Evolutionary conservation across 2,113 vertebrate genomes (phyloP).

Genomic region (Lethenteron reissneri): DNA sequence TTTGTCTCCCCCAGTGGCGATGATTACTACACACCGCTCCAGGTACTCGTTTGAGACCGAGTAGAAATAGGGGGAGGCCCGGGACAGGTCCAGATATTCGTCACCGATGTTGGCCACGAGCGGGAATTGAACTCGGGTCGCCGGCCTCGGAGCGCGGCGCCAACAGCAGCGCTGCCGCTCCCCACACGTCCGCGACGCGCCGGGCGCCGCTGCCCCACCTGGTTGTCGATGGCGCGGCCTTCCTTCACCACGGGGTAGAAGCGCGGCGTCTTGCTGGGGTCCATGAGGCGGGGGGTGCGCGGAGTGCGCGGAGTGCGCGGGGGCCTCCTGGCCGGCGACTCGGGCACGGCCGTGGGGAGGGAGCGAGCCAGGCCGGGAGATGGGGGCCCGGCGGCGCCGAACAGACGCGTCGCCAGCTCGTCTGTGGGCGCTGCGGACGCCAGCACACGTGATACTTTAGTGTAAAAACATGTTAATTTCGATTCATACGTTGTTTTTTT

Average conservation of each 20-base stretch:
- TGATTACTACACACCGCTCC: no score
- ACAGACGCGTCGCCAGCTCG: slow-evolving; percentile 82
- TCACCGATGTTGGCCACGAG: no score
- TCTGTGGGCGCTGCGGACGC: slow-evolving; percentile 58
- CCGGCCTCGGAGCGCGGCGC: no score
- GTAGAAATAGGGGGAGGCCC: no score
- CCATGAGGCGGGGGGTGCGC: slow-evolving; percentile 72
- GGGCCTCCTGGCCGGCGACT: slow-evolving; percentile 75
- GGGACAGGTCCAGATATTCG: no score
- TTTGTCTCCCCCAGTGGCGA: no score
- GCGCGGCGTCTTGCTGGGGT: slow-evolving; percentile 59
- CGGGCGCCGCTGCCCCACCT: slow-evolving; percentile 25
- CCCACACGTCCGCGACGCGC: no score
- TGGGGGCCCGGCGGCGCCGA: slow-evolving; percentile 58
- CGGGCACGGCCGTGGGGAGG: slow-evolving; percentile 77
- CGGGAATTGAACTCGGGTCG: no score
- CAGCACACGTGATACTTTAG: not conserved
- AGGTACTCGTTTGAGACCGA: no score
- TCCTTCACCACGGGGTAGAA: slow-evolving; percentile 98
- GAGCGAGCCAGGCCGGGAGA: slow-evolving; percentile 58
- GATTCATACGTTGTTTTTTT: no score
- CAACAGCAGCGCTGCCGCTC: no score
- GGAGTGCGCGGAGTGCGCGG: slow-evolving; percentile 75
- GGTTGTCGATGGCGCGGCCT: slow-evolving; percentile 68
- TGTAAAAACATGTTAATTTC: no score